Percentiles rank a stretch among this genome's conserved stretches.
phyloP scores from a whole-genome alignment of 35 echinoderm and acorn worm genomes.

The Patiria miniata region DNA sequence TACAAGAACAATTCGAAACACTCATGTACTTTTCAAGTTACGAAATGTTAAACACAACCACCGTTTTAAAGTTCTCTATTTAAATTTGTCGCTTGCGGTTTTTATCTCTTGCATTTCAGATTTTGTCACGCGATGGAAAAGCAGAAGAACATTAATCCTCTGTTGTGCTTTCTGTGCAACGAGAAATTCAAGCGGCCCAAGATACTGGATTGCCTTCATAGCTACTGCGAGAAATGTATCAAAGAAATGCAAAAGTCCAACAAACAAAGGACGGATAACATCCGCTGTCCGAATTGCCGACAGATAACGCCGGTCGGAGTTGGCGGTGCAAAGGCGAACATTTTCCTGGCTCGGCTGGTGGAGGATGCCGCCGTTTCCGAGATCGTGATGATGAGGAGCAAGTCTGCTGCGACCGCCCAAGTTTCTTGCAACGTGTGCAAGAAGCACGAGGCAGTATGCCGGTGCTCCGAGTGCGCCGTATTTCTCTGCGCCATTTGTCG shows the following conservation, averaged over 20 bases:
- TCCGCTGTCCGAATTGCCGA: neutral
- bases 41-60: too few species aligned
- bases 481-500: neutral
- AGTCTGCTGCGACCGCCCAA: too few species aligned
- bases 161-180: neutral
- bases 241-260: neutral
- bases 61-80: too few species aligned
- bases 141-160: neutral
- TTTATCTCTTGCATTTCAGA: too few species aligned
- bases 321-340: neutral
- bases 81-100: too few species aligned
- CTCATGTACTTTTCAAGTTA: too few species aligned
- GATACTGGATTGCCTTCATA: slow-evolving; percentile 36
- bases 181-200: neutral
- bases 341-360: neutral
- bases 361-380: neutral
- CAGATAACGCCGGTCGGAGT: neutral
- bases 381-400: too few species aligned
- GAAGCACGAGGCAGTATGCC: neutral
- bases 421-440: too few species aligned
- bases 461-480: neutral
- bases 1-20: too few species aligned
- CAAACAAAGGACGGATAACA: neutral
- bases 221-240: slow-evolving; percentile 31
- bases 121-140: neutral